These are phyloP conservation scores for Stramonita haemastoma DNA, from an alignment of 2,888 invertebrate genomes.

Conservation along the genomic window DNA sequence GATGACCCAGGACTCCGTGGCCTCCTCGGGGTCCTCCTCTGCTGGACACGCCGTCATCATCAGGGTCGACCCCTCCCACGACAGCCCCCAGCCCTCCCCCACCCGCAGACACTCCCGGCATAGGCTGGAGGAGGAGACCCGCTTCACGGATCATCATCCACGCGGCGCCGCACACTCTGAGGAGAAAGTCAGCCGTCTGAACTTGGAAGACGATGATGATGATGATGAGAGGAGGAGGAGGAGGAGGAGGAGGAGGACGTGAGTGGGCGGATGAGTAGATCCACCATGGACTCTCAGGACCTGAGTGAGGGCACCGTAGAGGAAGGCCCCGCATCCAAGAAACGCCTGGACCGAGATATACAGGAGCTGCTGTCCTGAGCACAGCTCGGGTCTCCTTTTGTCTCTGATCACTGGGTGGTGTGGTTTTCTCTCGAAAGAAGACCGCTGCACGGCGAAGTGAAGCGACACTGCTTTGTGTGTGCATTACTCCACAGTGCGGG, in stretches of 20 bases:
- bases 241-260: constrained; percentile 2
- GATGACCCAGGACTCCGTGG: background rate
- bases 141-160: background rate
- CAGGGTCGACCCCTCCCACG: background rate
- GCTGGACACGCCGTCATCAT: background rate
- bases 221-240: background rate
- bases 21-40: background rate
- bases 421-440: background rate
- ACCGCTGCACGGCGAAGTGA: background rate
- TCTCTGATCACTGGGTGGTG: background rate
- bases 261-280: background rate
- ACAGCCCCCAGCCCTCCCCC: background rate
- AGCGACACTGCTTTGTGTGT: background rate
- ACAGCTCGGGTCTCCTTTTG: background rate
- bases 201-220: background rate
- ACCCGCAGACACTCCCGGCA: background rate
- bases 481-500: background rate
- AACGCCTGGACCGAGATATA: background rate
- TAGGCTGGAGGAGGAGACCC: background rate
- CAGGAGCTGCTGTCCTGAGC: constrained; percentile 3
- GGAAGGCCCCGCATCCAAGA: background rate
- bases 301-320: background rate
- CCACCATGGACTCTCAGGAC: background rate
- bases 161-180: background rate
- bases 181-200: background rate